Base-by-base conservation (phyloP, 2,888 invertebrate genomes). In the Balanococcus diminutus region DNA sequence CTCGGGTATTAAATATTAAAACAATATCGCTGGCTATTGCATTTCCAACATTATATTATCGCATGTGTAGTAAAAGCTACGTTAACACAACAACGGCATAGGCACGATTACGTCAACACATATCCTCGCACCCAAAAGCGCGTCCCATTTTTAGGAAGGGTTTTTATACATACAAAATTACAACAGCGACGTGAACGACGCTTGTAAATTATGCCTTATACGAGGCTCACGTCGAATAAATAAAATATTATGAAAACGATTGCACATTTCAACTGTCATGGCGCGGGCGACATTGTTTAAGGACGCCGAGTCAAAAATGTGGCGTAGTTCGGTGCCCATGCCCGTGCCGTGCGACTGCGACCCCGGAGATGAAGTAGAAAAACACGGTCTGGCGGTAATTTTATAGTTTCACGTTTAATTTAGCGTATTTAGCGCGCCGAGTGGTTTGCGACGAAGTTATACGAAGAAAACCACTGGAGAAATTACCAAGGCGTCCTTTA, bases 401-500 rank as follows among this genome's bases (percentile, higher is more conserved):
- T 75, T 9, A 25, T n/a, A 75, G n/a, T 75, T 36, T 32, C 32
- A 75, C 32, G 75, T 75, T 75, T 32, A 75, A 75, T 75, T 75
- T 75, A 75, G 32, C 75, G 75, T 36, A 32, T 75, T 75, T 75
- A 75, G 75, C 75, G 32, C 31, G 32, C 32, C 31, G 75, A 25
- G 61, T 28, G 61, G 61, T 67, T 75, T 75, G 16, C n/a, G 32
- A 75, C 32, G 8, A 31, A 75, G 31, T 75, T 75, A 75, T 25
- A 19, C 51, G 61, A 67, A 75, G 75, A 75, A 75, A 75, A 75
- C 75, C 75, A 32, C 75, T 31, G 32, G 75, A 67, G 61, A 67
- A 67, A 67, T 67, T 67, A 67, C 75, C 75, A 75, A 75, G 75
- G 75, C 36, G 32, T 75, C 75, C 75, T 75, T 75, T 75, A 75